Evolutionary conservation across 2,113 vertebrate genomes (phyloP).

Genomic region (Crotalus helleri): DNA sequence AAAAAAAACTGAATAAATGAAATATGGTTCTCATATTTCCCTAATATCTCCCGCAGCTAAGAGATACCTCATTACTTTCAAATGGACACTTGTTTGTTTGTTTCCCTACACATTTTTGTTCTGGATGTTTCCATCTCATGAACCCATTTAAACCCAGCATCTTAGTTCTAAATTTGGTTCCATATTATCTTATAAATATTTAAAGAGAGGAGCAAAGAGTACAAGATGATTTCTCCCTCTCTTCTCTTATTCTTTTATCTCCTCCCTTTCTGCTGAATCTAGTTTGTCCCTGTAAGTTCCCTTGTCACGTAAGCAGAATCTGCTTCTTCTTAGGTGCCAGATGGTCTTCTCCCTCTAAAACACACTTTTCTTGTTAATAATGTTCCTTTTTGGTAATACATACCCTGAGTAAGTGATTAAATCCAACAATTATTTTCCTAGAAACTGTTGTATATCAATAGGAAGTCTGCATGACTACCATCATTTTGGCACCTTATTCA

Average conservation of each 20-base stretch:
- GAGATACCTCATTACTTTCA: background rate
- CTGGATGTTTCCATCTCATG: background rate
- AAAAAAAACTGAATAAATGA: slow-evolving; percentile 14
- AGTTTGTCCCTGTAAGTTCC: background rate
- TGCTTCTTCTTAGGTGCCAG: background rate
- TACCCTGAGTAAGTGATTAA: background rate
- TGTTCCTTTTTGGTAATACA: background rate
- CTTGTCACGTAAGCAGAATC: background rate
- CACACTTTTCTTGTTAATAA: background rate
- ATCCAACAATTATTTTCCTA: background rate
- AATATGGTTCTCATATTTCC: slow-evolving; percentile 5
- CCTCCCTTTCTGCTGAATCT: background rate
- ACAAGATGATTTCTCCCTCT: background rate
- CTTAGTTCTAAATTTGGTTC: background rate
- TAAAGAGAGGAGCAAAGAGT: background rate
- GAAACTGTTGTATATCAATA: background rate
- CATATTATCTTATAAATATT: background rate
- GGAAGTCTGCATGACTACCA: background rate
- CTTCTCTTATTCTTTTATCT: background rate
- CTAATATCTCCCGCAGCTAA: background rate
- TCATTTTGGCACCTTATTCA: background rate
- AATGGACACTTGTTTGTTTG: background rate
- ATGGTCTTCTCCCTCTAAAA: background rate
- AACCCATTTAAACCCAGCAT: background rate
- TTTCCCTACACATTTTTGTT: background rate